Evolutionary conservation across 2,797 vertebrate species (phyloP), one percentile per base, ranked within the genome.

Genomic region (Chanos chanos): DNA sequence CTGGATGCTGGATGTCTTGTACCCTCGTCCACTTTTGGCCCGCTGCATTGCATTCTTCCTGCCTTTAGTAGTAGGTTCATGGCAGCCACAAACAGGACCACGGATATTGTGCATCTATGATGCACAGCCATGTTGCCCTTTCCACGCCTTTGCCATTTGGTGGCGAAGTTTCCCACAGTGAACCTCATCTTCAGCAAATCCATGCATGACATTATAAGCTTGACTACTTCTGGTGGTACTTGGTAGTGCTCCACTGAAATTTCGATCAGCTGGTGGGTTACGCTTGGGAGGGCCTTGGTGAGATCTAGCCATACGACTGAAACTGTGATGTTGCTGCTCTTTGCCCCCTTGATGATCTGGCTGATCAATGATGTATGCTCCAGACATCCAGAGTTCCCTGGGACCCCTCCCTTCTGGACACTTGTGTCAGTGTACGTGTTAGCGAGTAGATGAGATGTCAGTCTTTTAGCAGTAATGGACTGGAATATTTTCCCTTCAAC

Each of bases 341-440:
- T 44, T 19, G 39, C 40, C 15, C 57, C 54, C 16, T 44, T 44
- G 54, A 57, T 57, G 37, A 57, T 12, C 54, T 57, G 54, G 25
- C 19, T 57, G 22, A 57, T 43, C 27, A 8, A 54, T 18, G 27
- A 43, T 43, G 27, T 57, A 21, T 57, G 16, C 25, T 57, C 37
- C 10, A 57, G 54, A 19, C 24, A 57, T 3, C 47, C 47, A 47
- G 44, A 47, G 4, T 47, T 25, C 9, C 44, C 44, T 13, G 44
- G 44, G 21, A 25, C 44, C 27, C 8, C 21, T 4, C 18, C 44
- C 47, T 47, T 47, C 27, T 47, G 22, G 44, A 12, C 19, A 27
- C 44, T 47, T 2, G 44, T 2, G 22, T 47, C 21, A n/a, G 47
- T 6, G 19, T 24, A 47, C 9, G 27, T 22, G 6, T 47, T 47